Evolutionary conservation across 2,113 vertebrate species (phyloP).

Genomic region (Podarcis raffonei): DNA sequence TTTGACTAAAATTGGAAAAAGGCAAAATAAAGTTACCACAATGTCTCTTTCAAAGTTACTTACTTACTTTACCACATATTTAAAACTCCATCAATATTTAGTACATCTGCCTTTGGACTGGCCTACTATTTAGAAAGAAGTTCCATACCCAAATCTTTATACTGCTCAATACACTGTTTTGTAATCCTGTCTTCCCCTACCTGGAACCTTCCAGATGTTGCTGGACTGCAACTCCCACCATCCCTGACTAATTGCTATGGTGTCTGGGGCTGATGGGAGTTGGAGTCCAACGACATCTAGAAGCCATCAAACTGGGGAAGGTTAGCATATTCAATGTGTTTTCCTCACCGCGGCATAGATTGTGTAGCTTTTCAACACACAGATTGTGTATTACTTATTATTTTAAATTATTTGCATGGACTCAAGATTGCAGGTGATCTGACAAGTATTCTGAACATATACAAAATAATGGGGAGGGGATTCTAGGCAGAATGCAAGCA

Average conservation of each 20-base stretch:
- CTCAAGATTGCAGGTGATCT: neutral
- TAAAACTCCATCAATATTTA: neutral
- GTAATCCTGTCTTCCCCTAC: too few species aligned
- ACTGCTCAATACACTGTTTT: neutral
- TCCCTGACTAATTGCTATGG: too few species aligned
- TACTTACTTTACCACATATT: neutral
- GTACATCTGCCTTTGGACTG: neutral
- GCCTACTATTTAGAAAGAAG: neutral
- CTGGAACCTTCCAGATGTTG: too few species aligned
- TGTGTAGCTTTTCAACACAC: neutral
- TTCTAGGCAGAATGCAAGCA: neutral
- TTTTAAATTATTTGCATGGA: neutral
- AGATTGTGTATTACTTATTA: neutral
- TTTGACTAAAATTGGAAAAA: constrained; percentile 70
- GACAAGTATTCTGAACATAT: neutral
- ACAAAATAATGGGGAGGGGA: neutral
- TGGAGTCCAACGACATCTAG: too few species aligned
- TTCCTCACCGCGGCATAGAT: neutral
- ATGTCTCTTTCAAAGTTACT: constrained; percentile 1
- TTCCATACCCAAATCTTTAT: neutral
- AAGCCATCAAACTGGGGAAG: too few species aligned
- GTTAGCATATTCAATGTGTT: neutral
- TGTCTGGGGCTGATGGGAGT: too few species aligned
- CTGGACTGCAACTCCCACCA: too few species aligned
- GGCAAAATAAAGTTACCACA: constrained; percentile 10